Conservation (phyloP, 2,797 vertebrate genomes). For the Chiroxiphia lanceolata region DNA sequence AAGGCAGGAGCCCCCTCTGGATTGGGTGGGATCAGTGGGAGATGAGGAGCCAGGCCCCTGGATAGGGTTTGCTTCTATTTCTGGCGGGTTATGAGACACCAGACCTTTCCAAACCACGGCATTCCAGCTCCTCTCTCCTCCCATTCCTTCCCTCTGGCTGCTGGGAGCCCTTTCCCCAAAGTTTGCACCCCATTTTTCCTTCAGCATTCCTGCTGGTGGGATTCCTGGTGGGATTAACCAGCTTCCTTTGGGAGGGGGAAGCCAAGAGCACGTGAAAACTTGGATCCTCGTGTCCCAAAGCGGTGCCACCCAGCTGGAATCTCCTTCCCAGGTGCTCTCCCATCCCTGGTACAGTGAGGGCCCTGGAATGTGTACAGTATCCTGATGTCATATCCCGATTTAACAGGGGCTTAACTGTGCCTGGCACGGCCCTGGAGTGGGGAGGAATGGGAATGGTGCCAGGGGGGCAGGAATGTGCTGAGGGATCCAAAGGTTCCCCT, state of each 20-base stretch:
- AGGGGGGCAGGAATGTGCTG: constrained; percentile 3
- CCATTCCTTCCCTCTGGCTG: background rate
- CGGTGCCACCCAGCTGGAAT: accelerated
- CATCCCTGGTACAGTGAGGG: background rate
- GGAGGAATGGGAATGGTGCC: background rate
- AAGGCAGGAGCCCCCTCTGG: background rate
- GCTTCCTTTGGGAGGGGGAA: background rate
- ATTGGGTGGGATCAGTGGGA: background rate
- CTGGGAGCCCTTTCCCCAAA: background rate
- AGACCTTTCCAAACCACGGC: background rate
- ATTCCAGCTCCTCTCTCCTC: background rate
- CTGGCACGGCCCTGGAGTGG: background rate
- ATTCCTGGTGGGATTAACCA: background rate
- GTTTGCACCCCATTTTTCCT: background rate
- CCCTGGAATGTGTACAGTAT: constrained; percentile 16
- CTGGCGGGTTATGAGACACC: background rate
- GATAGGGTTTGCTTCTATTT: constrained; percentile 41
- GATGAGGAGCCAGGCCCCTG: background rate
- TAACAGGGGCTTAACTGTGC: constrained; percentile 63
- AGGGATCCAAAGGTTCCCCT: constrained; percentile 25
- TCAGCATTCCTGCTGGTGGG: background rate
- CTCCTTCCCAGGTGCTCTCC: background rate
- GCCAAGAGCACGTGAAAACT: background rate
- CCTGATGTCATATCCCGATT: constrained; percentile 20
- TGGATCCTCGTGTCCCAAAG: background rate